These are phyloP conservation scores for Agonum fuliginosum DNA, from an alignment of 2,888 invertebrate species.

Conservation along the genomic window DNA sequence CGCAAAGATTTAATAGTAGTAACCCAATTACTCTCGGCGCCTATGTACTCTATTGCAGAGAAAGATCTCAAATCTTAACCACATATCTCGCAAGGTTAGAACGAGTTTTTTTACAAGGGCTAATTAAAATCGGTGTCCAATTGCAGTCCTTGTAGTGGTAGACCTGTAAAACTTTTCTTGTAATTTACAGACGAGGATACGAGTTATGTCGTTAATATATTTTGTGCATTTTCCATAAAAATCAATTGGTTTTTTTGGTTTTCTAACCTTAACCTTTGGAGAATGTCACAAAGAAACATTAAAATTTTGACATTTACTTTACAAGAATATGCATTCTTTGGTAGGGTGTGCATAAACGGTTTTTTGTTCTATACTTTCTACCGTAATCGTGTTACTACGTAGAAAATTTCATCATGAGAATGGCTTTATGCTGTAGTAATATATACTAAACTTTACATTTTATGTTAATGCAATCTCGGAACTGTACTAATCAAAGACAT, in stretches of 20 bases:
- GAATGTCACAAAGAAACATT: constrained; percentile 22
- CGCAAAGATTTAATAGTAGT: constrained; percentile 28
- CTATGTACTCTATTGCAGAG: neutral
- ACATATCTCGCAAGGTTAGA: constrained; percentile 31
- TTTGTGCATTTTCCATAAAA: constrained; percentile 13
- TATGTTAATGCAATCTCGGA: neutral
- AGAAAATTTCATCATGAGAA: constrained; percentile 14
- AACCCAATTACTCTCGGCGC: constrained; percentile 28
- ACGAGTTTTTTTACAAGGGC: constrained; percentile 40
- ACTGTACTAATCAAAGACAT: neutral
- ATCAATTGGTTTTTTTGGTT: constrained; percentile 3
- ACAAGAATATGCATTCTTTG: constrained; percentile 24
- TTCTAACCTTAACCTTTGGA: constrained; percentile 12
- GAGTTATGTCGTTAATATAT: neutral
- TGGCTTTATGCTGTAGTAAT: neutral
- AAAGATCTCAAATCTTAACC: neutral
- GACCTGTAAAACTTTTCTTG: neutral
- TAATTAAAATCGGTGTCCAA: constrained; percentile 26
- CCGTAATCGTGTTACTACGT: neutral
- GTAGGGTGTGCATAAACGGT: constrained; percentile 20
- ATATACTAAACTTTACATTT: neutral
- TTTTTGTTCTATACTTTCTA: constrained; percentile 6
- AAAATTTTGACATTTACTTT: constrained; percentile 41
- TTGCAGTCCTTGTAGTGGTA: constrained; percentile 21
- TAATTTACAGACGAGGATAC: constrained; percentile 14